A percentile compares a stretch with the other conserved stretches of the same genome.
Conservation (phyloP, 1,140 invertebrate species). For the Helicoverpa zea region DNA sequence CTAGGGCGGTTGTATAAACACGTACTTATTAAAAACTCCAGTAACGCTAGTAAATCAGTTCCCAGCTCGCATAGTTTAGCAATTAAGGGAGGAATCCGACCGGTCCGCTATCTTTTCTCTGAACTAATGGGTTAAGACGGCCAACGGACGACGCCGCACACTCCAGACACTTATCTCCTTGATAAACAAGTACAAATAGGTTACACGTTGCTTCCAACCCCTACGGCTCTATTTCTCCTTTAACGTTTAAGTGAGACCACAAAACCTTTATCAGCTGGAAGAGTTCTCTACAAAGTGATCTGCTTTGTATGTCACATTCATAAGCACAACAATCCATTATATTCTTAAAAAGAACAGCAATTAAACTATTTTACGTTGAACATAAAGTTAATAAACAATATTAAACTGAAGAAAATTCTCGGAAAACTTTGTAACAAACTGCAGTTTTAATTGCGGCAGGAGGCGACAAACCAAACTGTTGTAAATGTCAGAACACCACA, state of each 20-base stretch:
- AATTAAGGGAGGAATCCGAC: slow-evolving; percentile 76
- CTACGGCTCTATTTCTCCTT: slow-evolving; percentile 71
- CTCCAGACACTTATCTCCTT: slow-evolving; percentile 72
- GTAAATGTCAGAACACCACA: slow-evolving; percentile 67
- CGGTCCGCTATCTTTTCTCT: slow-evolving; percentile 70
- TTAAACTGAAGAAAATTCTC: not conserved
- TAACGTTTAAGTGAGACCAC: slow-evolving; percentile 75
- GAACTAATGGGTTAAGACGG: slow-evolving; percentile 75
- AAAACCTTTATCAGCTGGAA: slow-evolving; percentile 72
- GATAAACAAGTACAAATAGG: slow-evolving; percentile 83
- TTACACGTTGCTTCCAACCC: slow-evolving; percentile 74
- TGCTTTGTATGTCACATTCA: slow-evolving; percentile 57
- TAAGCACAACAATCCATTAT: not conserved
- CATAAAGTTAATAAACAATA: not conserved
- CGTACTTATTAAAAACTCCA: too few relatives aligned
- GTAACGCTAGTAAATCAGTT: slow-evolving; percentile 69
- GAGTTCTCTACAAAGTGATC: slow-evolving; percentile 67
- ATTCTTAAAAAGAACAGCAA: too few relatives aligned
- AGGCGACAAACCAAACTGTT: slow-evolving; percentile 51
- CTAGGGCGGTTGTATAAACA: too few relatives aligned
- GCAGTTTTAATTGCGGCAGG: not conserved
- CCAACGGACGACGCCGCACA: slow-evolving; percentile 68
- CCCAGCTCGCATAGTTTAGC: slow-evolving; percentile 67
- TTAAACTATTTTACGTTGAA: too few relatives aligned
- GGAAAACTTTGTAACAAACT: slow-evolving; percentile 38